Percentiles rank a stretch among this genome's conserved stretches.
These are phyloP conservation scores for Orchestia grillus DNA, from an alignment of 1,140 invertebrate species.

Conservation along the genomic window DNA sequence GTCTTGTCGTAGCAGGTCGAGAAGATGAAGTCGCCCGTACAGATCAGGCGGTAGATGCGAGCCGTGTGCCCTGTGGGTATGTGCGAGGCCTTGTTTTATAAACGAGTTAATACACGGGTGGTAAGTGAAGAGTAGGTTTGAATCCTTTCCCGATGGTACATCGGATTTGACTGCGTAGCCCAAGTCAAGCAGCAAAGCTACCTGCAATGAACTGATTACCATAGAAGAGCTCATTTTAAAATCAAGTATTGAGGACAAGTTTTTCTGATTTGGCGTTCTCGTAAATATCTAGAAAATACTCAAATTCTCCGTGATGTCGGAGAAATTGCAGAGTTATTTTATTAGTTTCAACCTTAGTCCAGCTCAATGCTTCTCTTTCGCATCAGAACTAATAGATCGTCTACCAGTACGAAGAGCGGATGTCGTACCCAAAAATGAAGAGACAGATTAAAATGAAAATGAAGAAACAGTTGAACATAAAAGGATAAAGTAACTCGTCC, in stretches of 20 bases:
- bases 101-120: background rate
- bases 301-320: background rate
- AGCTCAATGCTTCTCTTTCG: background rate
- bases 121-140: background rate
- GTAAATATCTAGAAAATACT: background rate
- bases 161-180: background rate
- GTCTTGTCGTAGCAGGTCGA: constrained; percentile 75
- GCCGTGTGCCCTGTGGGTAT: constrained; percentile 71
- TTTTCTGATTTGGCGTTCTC: background rate
- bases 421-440: background rate
- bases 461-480: background rate
- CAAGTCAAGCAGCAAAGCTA: background rate
- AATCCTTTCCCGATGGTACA: background rate
- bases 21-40: constrained; percentile 75
- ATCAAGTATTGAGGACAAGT: background rate
- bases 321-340: background rate
- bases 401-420: background rate
- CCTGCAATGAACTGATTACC: background rate
- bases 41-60: constrained; percentile 74
- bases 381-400: background rate
- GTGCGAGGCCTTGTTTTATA: background rate
- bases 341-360: background rate
- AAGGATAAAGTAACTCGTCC: background rate
- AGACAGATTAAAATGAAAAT: background rate
- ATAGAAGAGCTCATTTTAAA: background rate